phyloP scores from a whole-genome alignment of 2,797 vertebrate genomes.

The Pipistrellus nathusii region DNA sequence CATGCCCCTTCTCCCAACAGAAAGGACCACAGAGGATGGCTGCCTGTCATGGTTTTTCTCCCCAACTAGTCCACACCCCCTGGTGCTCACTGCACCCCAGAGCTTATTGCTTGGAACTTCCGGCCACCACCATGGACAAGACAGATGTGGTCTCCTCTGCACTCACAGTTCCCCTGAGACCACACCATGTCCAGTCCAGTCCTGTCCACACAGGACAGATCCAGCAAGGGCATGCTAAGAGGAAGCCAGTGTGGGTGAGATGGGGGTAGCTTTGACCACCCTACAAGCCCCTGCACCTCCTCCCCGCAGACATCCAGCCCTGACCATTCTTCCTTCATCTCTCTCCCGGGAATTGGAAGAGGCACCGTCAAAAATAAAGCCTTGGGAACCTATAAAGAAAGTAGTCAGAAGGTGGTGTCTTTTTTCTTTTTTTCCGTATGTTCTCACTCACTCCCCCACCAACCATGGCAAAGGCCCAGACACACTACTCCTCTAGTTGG shows the following conservation, averaged over 20 bases:
- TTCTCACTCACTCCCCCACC: not conserved
- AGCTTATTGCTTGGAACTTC: not conserved
- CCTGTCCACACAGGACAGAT: not conserved
- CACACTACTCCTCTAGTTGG: conserved; percentile 49
- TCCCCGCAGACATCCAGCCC: not conserved
- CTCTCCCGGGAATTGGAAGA: not conserved
- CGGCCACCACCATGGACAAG: accelerated
- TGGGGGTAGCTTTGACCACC: not conserved
- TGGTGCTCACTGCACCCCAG: accelerated
- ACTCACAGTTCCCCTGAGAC: not conserved
- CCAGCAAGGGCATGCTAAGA: not conserved
- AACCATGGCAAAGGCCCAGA: conserved; percentile 32
- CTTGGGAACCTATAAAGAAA: not conserved
- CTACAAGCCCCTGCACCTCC: not conserved
- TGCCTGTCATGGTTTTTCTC: not conserved
- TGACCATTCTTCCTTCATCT: too few relatives aligned
- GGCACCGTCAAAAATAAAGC: accelerated
- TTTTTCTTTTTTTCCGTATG: not conserved
- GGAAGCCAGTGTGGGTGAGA: not conserved
- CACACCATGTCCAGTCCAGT: not conserved
- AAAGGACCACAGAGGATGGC: not conserved
- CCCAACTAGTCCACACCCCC: not conserved
- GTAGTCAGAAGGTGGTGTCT: not conserved
- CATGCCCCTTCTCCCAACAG: not conserved
- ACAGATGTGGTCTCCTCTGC: not conserved